These are phyloP conservation scores for Drosophila testacea DNA, from an alignment of 2,888 invertebrate genomes.

Conservation along the genomic window DNA sequence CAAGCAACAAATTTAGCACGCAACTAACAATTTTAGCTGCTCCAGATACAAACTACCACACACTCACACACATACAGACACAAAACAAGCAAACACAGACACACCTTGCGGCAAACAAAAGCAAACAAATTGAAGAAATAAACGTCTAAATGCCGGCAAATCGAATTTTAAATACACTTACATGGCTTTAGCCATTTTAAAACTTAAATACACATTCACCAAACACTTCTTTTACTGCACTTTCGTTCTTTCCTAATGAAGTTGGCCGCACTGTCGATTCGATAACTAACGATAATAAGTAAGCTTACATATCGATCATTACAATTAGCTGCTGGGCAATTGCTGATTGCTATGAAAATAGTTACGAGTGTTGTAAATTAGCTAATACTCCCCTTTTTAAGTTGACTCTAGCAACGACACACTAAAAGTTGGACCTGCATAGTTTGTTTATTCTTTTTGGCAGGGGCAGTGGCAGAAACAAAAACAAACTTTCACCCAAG, in stretches of 20 bases:
- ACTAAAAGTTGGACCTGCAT: slow-evolving; percentile 27
- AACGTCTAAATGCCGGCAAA: not conserved
- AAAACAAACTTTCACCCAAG: slow-evolving; percentile 75
- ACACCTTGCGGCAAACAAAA: slow-evolving; percentile 49
- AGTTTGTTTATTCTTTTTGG: slow-evolving; percentile 53
- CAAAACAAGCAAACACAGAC: slow-evolving; percentile 33
- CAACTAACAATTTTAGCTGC: slow-evolving; percentile 80
- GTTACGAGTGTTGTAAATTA: slow-evolving; percentile 1
- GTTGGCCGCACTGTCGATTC: not conserved
- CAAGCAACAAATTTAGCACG: slow-evolving; percentile 72
- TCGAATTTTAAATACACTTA: slow-evolving; percentile 5
- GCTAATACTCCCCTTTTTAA: slow-evolving; percentile 1
- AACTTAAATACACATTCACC: not conserved
- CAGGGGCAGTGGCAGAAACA: slow-evolving; percentile 23
- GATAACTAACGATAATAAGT: too few relatives aligned
- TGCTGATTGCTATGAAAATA: not conserved
- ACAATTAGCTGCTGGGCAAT: not conserved
- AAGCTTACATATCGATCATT: not conserved
- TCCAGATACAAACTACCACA: slow-evolving; percentile 65
- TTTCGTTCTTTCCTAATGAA: too few relatives aligned
- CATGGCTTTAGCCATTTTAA: not conserved
- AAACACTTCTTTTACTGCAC: too few relatives aligned
- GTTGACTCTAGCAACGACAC: not conserved
- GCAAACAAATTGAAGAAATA: slow-evolving; percentile 41
- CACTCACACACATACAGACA: too few relatives aligned